These are phyloP conservation scores for Muricea muricata DNA, from an alignment of 92 coral and sea anemone species.

Conservation along the genomic window DNA sequence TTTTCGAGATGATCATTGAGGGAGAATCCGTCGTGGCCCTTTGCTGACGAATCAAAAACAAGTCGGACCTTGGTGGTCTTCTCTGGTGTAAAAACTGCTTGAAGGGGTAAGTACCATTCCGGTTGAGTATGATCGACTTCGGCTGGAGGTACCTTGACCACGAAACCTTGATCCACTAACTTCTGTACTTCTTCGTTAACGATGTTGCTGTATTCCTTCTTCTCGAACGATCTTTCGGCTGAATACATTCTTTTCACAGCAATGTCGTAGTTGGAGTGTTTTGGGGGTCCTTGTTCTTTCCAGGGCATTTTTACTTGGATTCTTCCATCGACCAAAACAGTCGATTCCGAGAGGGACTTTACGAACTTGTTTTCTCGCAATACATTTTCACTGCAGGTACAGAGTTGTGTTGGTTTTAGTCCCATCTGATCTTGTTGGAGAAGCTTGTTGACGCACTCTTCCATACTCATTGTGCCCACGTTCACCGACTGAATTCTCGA, in stretches of 20 bases:
- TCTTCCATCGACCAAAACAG: slow-evolving; percentile 41
- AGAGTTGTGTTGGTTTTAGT: slow-evolving; percentile 61
- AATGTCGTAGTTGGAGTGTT: slow-evolving; percentile 57
- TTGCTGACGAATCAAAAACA: slow-evolving; percentile 62
- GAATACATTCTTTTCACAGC: slow-evolving; percentile 67
- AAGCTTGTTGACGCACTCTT: neutral
- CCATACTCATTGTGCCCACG: neutral
- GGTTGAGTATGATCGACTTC: slow-evolving; percentile 38
- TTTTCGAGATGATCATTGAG: slow-evolving; percentile 36
- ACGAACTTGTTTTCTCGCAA: slow-evolving; percentile 61
- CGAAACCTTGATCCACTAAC: slow-evolving; percentile 43
- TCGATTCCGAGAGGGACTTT: slow-evolving; percentile 51
- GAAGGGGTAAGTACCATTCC: slow-evolving; percentile 64
- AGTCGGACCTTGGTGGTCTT: slow-evolving; percentile 62
- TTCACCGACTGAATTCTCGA: neutral
- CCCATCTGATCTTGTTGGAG: slow-evolving; percentile 55
- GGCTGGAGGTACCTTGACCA: slow-evolving; percentile 40
- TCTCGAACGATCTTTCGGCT: slow-evolving; percentile 57
- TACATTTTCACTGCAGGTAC: slow-evolving; percentile 43
- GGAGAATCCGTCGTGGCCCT: slow-evolving; percentile 53
- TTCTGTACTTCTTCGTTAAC: neutral
- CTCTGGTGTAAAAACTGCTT: slow-evolving; percentile 62
- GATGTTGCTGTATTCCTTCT: slow-evolving; percentile 53
- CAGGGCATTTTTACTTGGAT: neutral
- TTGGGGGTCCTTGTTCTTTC: slow-evolving; percentile 45